These are phyloP conservation scores for Ceriagrion tenellum DNA, from an alignment of 2,888 invertebrate genomes.

Conservation along the genomic window DNA sequence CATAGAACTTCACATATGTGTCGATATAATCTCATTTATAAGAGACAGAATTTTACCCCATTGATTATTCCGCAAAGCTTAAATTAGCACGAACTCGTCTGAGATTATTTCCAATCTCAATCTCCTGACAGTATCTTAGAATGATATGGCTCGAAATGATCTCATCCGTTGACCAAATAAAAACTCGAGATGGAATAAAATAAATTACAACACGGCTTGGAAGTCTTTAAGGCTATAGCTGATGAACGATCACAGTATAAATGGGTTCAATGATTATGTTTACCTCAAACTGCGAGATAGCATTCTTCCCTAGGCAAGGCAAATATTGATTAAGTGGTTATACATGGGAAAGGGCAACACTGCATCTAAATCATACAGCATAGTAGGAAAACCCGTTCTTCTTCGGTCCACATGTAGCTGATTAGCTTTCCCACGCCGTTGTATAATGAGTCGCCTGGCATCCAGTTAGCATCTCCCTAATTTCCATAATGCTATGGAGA, in stretches of 20 bases:
- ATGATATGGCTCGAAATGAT: background rate
- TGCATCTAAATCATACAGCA: background rate
- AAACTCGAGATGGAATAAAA: background rate
- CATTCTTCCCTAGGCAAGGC: background rate
- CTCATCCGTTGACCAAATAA: background rate
- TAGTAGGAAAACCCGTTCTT: background rate
- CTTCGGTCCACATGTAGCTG: background rate
- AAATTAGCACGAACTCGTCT: background rate
- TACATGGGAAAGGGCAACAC: background rate
- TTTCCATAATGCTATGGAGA: slow-evolving; percentile 10
- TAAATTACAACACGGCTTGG: background rate
- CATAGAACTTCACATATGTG: too few relatives aligned
- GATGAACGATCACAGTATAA: background rate
- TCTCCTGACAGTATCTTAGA: background rate
- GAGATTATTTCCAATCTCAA: background rate
- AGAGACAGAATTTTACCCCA: background rate
- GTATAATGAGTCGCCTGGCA: background rate
- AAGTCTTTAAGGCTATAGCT: background rate
- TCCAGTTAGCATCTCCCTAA: background rate
- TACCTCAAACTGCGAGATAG: background rate
- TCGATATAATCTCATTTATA: background rate
- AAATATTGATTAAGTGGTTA: background rate
- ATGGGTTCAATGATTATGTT: background rate
- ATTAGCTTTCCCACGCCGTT: background rate
- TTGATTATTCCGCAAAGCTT: background rate